Conservation (phyloP, 35 echinoderm and acorn worm species). For the Acanthaster planci region DNA sequence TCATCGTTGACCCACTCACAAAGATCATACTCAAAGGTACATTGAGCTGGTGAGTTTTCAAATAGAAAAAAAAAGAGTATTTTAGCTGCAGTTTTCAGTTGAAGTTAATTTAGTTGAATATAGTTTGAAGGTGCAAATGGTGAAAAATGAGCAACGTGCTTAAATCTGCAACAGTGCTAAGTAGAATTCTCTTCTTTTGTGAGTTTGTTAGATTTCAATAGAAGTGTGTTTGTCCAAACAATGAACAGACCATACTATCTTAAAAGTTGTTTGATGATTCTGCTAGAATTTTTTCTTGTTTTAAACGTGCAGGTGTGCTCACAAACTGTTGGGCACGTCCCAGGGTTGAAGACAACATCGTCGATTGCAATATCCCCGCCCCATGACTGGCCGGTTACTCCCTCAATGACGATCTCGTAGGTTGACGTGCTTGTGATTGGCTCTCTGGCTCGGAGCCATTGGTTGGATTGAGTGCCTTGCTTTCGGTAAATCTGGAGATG, state of each 20-base stretch:
- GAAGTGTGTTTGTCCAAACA: too few relatives aligned
- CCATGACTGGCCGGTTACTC: constrained; percentile 47
- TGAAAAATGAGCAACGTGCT: too few relatives aligned
- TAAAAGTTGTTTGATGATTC: too few relatives aligned
- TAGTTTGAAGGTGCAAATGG: too few relatives aligned
- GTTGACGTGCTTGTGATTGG: constrained; percentile 14
- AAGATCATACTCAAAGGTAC: constrained; percentile 84
- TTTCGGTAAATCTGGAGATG: constrained; percentile 72
- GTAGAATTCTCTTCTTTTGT: too few relatives aligned
- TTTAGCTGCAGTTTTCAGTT: too few relatives aligned
- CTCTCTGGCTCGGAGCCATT: constrained; percentile 51
- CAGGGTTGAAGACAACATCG: constrained; percentile 53
- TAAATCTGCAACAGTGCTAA: too few relatives aligned
- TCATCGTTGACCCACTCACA: constrained; percentile 86
- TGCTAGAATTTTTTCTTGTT: too few relatives aligned
- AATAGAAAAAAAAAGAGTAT: too few relatives aligned
- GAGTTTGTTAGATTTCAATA: too few relatives aligned
- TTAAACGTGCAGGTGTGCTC: neutral
- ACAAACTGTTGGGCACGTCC: constrained; percentile 60
- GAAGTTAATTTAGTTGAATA: too few relatives aligned
- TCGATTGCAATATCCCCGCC: constrained; percentile 89
- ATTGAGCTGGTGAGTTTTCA: constrained; percentile 49
- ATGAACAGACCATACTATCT: too few relatives aligned
- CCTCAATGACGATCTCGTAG: constrained; percentile 89
- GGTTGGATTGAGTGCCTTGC: constrained; percentile 65